These are phyloP conservation scores for Exaiptasia diaphana DNA, from an alignment of 64 coral and sea anemone species.

Conservation along the genomic window DNA sequence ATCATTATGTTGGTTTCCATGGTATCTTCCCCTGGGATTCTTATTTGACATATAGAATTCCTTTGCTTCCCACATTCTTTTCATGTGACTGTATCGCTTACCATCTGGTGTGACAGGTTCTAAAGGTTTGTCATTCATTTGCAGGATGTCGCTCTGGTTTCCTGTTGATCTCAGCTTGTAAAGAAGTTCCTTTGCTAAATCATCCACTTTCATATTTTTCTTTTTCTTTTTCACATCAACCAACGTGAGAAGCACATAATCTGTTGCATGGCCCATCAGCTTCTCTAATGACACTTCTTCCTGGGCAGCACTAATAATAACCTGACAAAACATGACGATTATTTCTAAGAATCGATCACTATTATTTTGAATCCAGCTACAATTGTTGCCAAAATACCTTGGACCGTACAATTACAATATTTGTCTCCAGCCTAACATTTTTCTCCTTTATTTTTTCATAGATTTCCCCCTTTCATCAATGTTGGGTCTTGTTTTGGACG, in stretches of 20 bases:
- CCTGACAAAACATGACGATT: too few relatives aligned
- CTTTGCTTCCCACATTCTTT: slow-evolving; percentile 35
- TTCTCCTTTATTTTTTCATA: too few relatives aligned
- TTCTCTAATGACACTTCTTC: slow-evolving; percentile 92
- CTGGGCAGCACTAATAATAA: slow-evolving; percentile 66
- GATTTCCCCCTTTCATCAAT: too few relatives aligned
- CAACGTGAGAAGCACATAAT: slow-evolving; percentile 44
- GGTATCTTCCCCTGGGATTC: background rate
- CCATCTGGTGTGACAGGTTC: slow-evolving; percentile 27
- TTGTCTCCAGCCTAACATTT: too few relatives aligned
- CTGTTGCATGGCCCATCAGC: slow-evolving; percentile 73
- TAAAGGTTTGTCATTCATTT: slow-evolving; percentile 18
- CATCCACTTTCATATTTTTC: slow-evolving; percentile 29
- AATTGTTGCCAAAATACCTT: too few relatives aligned
- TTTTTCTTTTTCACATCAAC: background rate
- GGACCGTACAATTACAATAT: too few relatives aligned
- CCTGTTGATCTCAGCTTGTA: slow-evolving; percentile 41
- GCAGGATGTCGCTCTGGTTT: slow-evolving; percentile 47
- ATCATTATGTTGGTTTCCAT: background rate
- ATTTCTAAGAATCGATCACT: too few relatives aligned
- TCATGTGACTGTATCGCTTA: slow-evolving; percentile 24
- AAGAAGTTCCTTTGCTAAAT: slow-evolving; percentile 51
- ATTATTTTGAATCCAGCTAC: too few relatives aligned
- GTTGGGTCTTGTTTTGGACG: too few relatives aligned
- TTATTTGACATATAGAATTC: background rate